phyloP scores from a whole-genome alignment of 2,797 vertebrate species.

The Sebastes alutus region DNA sequence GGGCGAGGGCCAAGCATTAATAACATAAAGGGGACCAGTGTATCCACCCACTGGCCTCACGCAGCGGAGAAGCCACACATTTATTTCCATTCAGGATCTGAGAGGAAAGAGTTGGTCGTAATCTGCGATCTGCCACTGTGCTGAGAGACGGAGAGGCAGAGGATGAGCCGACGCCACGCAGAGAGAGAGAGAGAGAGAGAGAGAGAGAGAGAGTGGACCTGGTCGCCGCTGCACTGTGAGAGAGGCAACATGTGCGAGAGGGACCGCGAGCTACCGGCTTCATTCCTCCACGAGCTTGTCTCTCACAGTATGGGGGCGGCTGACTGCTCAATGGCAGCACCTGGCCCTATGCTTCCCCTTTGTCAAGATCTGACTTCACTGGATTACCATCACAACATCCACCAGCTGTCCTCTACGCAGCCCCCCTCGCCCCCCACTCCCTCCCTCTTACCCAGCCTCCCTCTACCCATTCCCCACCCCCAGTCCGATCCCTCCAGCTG shows the following conservation, averaged over 20 bases:
- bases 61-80: conserved; percentile 23
- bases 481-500: conserved; percentile 82
- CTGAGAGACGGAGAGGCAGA: conserved; percentile 30
- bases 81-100: conserved; percentile 33
- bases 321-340: conserved; percentile 87
- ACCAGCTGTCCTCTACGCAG: conserved; percentile 86
- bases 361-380: conserved; percentile 87
- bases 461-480: conserved; percentile 64
- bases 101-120: conserved; percentile 39
- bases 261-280: conserved; percentile 71
- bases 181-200: conserved; percentile 40
- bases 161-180: conserved; percentile 48
- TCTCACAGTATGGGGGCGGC: conserved; percentile 84
- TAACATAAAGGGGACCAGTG: conserved; percentile 58
- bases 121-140: conserved; percentile 52
- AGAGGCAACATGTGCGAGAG: conserved; percentile 78
- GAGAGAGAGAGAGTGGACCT: conserved; percentile 19
- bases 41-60: conserved; percentile 22
- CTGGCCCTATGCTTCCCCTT: conserved; percentile 86
- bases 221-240: conserved; percentile 61
- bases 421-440: not conserved
- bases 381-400: conserved; percentile 92
- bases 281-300: conserved; percentile 83
- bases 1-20: conserved; percentile 68
- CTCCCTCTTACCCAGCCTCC: conserved; percentile 52